These are phyloP conservation scores for Listronotus oregonensis DNA, from an alignment of 1,140 invertebrate genomes.

Conservation along the genomic window DNA sequence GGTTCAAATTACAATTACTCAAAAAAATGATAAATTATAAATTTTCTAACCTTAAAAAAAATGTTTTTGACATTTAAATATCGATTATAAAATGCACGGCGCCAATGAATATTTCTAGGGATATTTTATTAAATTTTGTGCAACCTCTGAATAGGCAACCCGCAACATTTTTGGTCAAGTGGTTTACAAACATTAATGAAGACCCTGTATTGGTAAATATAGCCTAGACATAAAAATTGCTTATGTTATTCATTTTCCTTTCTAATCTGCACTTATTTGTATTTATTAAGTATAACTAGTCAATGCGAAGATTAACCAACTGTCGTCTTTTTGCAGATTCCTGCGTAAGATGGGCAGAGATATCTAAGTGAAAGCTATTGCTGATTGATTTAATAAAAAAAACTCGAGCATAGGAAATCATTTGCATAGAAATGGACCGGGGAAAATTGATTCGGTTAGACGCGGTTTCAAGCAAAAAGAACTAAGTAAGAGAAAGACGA, in stretches of 20 bases:
- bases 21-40: too few relatives aligned
- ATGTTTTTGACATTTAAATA: too few relatives aligned
- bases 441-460: constrained; percentile 34
- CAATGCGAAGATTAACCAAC: constrained; percentile 13
- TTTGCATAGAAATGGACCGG: constrained; percentile 38
- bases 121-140: too few relatives aligned
- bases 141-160: too few relatives aligned
- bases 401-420: constrained; percentile 37
- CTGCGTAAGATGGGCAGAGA: constrained; percentile 30
- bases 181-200: too few relatives aligned
- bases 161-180: too few relatives aligned
- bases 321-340: constrained; percentile 10
- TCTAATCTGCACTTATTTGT: not conserved
- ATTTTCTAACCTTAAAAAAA: too few relatives aligned
- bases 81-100: too few relatives aligned
- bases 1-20: too few relatives aligned
- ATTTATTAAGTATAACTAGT: not conserved
- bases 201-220: too few relatives aligned
- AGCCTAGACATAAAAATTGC: not conserved
- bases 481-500: constrained; percentile 25
- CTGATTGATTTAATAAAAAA: constrained; percentile 30
- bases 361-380: constrained; percentile 30
- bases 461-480: constrained; percentile 24
- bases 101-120: too few relatives aligned
- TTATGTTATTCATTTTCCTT: not conserved